phyloP scores from a whole-genome alignment of 1,140 invertebrate species.

The Drosophila funebris region DNA sequence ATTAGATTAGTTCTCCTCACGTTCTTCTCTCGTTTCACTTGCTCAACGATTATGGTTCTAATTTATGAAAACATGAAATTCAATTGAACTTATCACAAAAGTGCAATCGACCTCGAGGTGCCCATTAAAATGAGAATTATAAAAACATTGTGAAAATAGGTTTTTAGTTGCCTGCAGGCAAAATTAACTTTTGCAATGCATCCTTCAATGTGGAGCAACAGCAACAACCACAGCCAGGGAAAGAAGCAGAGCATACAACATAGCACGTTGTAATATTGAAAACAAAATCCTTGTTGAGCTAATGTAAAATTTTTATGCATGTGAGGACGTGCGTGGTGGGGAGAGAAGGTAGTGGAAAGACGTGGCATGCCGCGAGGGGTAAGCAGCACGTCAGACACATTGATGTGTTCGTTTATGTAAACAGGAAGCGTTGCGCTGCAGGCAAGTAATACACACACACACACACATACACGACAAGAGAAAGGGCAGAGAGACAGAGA shows the following conservation, averaged over 20 bases:
- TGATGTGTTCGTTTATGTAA: slow-evolving; percentile 76
- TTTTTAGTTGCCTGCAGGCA: slow-evolving; percentile 23
- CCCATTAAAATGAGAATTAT: slow-evolving; percentile 21
- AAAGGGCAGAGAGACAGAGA: not conserved
- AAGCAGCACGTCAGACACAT: slow-evolving; percentile 60
- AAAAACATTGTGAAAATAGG: slow-evolving; percentile 14
- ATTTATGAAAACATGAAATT: not conserved
- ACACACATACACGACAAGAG: slow-evolving; percentile 24
- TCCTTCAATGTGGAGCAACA: not conserved
- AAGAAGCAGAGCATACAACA: slow-evolving; percentile 12
- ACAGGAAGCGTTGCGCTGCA: slow-evolving; percentile 76
- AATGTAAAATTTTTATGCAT: slow-evolving; percentile 59
- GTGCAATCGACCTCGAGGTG: slow-evolving; percentile 1
- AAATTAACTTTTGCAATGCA: slow-evolving; percentile 28
- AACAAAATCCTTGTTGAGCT: slow-evolving; percentile 68
- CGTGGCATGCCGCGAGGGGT: not conserved
- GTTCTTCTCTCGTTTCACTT: too few species aligned
- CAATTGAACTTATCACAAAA: not conserved
- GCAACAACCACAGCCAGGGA: not conserved
- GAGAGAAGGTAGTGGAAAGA: not conserved
- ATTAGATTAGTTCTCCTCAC: too few species aligned
- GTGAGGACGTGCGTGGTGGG: not conserved
- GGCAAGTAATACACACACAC: slow-evolving; percentile 48
- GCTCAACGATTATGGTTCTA: too few species aligned
- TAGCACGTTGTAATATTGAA: slow-evolving; percentile 55